phyloP scores from a whole-genome alignment of 2,113 vertebrate genomes.

The Nymphicus hollandicus region DNA sequence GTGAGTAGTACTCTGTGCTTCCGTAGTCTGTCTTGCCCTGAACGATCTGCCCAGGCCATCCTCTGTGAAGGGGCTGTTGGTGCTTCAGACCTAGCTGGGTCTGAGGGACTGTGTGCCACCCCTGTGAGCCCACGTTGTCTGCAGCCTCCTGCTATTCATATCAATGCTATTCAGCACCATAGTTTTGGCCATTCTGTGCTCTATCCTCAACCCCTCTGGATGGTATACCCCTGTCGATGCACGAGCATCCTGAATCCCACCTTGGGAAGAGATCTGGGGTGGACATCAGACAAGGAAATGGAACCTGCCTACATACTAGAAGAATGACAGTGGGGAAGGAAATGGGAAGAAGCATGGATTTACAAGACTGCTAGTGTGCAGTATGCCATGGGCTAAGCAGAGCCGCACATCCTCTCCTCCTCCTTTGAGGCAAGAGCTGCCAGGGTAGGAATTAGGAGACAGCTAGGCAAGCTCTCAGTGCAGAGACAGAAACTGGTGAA shows the following conservation, averaged over 20 bases:
- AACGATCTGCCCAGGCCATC: background rate
- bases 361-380: background rate
- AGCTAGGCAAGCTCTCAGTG: background rate
- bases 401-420: background rate
- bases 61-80: accelerated
- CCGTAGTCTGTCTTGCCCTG: background rate
- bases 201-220: background rate
- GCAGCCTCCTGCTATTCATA: background rate
- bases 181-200: background rate
- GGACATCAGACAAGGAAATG: background rate
- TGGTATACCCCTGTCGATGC: no score
- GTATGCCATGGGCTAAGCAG: background rate
- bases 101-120: background rate
- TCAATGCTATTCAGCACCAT: background rate
- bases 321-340: background rate
- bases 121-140: background rate
- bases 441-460: background rate
- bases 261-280: background rate
- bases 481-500: background rate
- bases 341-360: background rate
- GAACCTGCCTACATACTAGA: background rate
- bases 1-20: background rate
- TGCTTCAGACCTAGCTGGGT: background rate
- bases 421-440: background rate
- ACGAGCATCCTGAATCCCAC: background rate